A percentile compares a stretch with the other conserved stretches of the same genome.
Conservation (phyloP, 2,113 vertebrate species). For the Cynoglossus semilaevis region DNA sequence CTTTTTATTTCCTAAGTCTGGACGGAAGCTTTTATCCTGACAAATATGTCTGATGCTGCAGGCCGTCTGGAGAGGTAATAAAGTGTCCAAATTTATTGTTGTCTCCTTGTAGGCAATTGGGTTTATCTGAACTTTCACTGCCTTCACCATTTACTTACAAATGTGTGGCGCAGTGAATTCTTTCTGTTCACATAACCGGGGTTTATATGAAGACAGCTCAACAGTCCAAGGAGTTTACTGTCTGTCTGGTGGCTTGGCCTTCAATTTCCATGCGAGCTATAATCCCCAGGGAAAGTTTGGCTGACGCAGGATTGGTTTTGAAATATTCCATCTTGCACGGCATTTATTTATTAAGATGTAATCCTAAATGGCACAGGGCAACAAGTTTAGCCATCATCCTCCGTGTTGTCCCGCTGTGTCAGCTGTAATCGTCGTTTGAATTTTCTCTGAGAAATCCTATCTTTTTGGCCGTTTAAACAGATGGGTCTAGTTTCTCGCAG, state of each 20-base stretch:
- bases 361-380: background rate
- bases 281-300: background rate
- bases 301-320: slow-evolving; percentile 1
- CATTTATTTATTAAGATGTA: slow-evolving; percentile 6
- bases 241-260: background rate
- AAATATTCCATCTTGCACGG: background rate
- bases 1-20: slow-evolving; percentile 22
- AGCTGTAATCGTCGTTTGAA: slow-evolving; percentile 1
- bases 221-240: background rate
- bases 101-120: slow-evolving; percentile 8
- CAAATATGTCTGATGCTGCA: slow-evolving; percentile 39
- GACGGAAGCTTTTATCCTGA: slow-evolving; percentile 26
- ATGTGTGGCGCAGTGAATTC: background rate
- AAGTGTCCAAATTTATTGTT: slow-evolving; percentile 17
- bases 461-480: background rate
- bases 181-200: background rate
- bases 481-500: slow-evolving; percentile 4
- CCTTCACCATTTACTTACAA: background rate
- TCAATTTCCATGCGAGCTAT: background rate
- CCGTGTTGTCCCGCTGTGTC: slow-evolving; percentile 4
- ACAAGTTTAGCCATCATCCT: slow-evolving; percentile 4
- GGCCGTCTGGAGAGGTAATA: slow-evolving; percentile 39
- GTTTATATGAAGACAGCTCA: slow-evolving; percentile 1
- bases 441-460: background rate
- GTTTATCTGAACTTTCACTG: background rate